Evolutionary conservation across 2,888 invertebrate genomes (phyloP), one percentile per base, ranked within the genome.

Genomic region (Coenonympha arcania): DNA sequence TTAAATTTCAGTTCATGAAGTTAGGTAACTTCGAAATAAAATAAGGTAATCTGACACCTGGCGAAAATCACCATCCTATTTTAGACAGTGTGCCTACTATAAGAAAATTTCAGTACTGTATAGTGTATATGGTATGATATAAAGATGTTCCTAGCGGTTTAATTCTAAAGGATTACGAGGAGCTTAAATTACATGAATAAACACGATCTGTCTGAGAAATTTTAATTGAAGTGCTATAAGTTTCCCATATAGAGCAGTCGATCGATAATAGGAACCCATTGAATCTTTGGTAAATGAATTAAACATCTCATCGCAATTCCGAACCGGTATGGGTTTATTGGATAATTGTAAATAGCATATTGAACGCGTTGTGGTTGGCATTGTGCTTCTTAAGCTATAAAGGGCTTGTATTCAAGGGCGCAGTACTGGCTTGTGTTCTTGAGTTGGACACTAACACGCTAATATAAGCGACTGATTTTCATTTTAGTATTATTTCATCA

Each of bases 341-440:
- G 49, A 50, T 50, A 55, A 52, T 55, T 52, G 42, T 48, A 52
- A 50, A 57, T 54, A 55, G 52, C 52, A 45, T 42, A 51, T 43
- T 48, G 46, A 49, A 33, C 46, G 48, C 40, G 50, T 52, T 55
- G 56, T 56, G 49, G 60, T 57, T 61, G 58, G 54, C 60, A 61
- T 60, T 61, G 60, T 52, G 44, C 54, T 44, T 47, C 49, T 56
- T 54, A 37, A 55, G 46, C 36, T 45, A 56, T 54, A 51, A 49
- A 56, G 56, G 54, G 54, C 37, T 44, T 26, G 28, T 34, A 19
- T 50, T 48, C 52, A 54, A 56, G 53, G 53, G 40, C 41, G 8
- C 16, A 15, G 26, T 37, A 40, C 22, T 31, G 3, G 26, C 16
- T 24, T 31, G 26, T 37, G n/a, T 15, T 39, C 40, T 39, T 44